Conservation (phyloP, 2,113 vertebrate genomes). For the Megaceryle maxima region DNA sequence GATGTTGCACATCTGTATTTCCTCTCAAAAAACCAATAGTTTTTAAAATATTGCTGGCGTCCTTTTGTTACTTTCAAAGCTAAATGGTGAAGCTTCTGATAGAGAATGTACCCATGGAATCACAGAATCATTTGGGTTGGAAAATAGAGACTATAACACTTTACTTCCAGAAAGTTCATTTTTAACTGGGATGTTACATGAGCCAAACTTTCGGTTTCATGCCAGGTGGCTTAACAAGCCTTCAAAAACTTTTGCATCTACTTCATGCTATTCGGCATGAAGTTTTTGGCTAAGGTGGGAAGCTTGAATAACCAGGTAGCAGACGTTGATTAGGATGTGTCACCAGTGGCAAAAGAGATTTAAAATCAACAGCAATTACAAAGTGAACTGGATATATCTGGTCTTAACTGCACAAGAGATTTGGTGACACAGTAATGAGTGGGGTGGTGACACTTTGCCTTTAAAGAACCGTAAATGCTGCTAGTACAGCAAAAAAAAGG, state of each 20-base stretch:
- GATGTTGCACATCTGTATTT: rapidly evolving
- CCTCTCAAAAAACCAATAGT: rapidly evolving
- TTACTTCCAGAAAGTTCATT: background rate
- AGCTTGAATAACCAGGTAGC: background rate
- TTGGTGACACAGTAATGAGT: background rate
- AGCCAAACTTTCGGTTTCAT: background rate
- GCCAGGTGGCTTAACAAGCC: background rate
- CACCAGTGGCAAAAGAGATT: rapidly evolving
- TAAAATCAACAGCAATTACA: rapidly evolving
- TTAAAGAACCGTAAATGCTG: background rate
- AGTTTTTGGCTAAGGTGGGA: background rate
- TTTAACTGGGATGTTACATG: background rate
- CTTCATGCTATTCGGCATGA: rapidly evolving
- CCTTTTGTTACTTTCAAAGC: background rate
- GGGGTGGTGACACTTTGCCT: background rate
- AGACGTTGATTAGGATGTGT: background rate
- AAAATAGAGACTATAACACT: rapidly evolving
- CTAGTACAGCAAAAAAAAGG: background rate
- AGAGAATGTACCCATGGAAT: no score
- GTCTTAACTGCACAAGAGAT: background rate
- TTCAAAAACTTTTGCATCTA: background rate
- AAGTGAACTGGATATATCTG: rapidly evolving
- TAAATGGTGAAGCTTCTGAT: background rate
- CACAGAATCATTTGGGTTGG: no score
- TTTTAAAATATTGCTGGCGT: background rate